Evolutionary conservation across 1,140 invertebrate genomes (phyloP).

Genomic region (Rhysida immarginata): DNA sequence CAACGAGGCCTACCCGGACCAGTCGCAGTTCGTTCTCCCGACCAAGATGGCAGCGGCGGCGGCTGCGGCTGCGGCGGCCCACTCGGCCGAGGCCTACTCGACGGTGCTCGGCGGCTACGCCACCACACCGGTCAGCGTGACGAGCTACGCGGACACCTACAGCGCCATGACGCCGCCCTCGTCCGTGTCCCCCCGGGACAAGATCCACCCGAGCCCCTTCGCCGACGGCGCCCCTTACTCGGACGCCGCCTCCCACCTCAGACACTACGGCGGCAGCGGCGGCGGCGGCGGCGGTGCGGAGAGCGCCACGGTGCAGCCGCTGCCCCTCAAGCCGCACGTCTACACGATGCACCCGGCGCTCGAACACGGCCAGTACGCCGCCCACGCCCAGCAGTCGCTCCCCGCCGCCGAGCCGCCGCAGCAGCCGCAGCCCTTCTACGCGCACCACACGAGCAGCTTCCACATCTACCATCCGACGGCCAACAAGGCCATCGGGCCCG

Average conservation of each 20-base stretch:
- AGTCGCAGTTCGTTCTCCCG: constrained; percentile 24
- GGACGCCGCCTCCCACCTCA: constrained; percentile 26
- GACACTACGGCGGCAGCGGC: constrained; percentile 14
- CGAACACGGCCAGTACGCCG: neutral
- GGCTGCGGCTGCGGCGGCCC: constrained; percentile 4
- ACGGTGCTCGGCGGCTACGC: constrained; percentile 18
- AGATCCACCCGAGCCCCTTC: constrained; percentile 37
- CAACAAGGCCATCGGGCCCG: constrained; percentile 35
- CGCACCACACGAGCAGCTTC: constrained; percentile 57
- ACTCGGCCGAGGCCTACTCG: neutral
- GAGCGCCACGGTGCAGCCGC: constrained; percentile 39
- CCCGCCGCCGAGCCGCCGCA: constrained; percentile 45
- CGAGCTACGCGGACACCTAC: constrained; percentile 26
- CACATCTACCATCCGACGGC: constrained; percentile 65
- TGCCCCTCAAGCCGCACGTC: constrained; percentile 78
- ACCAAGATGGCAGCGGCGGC: constrained; percentile 10
- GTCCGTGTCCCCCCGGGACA: constrained; percentile 81
- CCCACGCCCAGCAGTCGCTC: constrained; percentile 29
- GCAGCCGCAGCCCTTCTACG: constrained; percentile 66
- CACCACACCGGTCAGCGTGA: constrained; percentile 12
- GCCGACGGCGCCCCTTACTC: constrained; percentile 41
- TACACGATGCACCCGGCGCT: constrained; percentile 31
- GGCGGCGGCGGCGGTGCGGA: constrained; percentile 11
- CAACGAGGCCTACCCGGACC: constrained; percentile 39
- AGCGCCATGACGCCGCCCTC: constrained; percentile 90